These are phyloP conservation scores for Aegypius monachus DNA, from an alignment of 2,113 vertebrate species.

Conservation along the genomic window DNA sequence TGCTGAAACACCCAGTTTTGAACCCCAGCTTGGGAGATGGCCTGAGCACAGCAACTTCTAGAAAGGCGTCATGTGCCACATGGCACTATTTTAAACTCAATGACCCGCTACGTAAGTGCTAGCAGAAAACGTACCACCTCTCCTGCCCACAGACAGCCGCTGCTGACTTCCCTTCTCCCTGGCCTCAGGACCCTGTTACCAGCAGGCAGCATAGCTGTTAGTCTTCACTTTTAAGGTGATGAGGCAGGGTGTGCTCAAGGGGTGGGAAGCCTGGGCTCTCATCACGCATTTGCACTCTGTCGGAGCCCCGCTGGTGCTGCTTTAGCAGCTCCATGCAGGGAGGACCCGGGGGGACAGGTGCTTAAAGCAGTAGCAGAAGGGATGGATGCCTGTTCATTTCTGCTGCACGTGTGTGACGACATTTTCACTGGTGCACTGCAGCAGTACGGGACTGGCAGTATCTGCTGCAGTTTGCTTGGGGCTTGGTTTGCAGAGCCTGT, in stretches of 20 bases:
- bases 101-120: rapidly evolving
- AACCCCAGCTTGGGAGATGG: neutral
- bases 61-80: neutral
- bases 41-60: neutral
- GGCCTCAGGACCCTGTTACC: neutral
- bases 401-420: rapidly evolving
- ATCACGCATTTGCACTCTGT: rapidly evolving
- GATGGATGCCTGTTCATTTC: rapidly evolving
- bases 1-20: neutral
- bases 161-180: neutral
- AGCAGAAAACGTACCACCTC: neutral
- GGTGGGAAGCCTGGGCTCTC: neutral
- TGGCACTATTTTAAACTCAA: neutral
- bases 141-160: neutral
- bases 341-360: neutral
- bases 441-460: neutral
- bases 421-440: neutral
- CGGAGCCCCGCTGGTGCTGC: neutral
- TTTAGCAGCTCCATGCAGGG: neutral
- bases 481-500: neutral
- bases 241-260: neutral
- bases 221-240: neutral
- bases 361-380: neutral
- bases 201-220: neutral
- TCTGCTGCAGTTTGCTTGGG: neutral